Base-by-base conservation (phyloP, 2,797 vertebrate species). In the Fringilla coelebs region DNA sequence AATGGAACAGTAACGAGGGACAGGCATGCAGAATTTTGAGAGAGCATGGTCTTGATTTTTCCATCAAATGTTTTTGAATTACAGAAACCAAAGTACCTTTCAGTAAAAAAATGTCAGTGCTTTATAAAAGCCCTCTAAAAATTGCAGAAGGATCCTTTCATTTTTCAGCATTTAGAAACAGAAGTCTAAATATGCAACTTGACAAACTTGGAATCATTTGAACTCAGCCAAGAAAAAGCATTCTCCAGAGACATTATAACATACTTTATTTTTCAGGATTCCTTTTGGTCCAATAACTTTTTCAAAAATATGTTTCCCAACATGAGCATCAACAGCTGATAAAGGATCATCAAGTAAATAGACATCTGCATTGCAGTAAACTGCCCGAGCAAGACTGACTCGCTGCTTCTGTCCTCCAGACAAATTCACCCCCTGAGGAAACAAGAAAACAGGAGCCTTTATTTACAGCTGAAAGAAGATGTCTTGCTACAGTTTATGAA, bases 351-450 rank as follows among this genome's bases (percentile, higher is more conserved):
- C 99, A 32, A 99, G 97, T 80, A 99, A 97, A 95, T 99, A 99
- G 66, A 99, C 57, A 9, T 98, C 98, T 1, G 98, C 97, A 90
- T 99, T 97, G 55, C 98, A 99, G 97, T 99, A 99, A 72, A 99
- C 98, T 0, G 99, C 99, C 65, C 99, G 98, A 71, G 99, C 99
- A 93, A 99, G 97, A 93, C 99, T 99, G 90, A 99, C 98, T 13
- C 99, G 97, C 96, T 99, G 99, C 83, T 99, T 99, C 98, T 99
- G 99, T 45, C 99, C 99, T 34, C 99, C 99, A 1, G 99, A 99
- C 73, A 99, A 98, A 97, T 99, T 99, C 75, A 99, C 98, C 4
- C 99, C 99, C 99, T 99, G 95, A 7, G 20, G 73, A 93, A 83
- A 90, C 61, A 93, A 62, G 58, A 81, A 90, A 86, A 79, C 3